Evolutionary conservation across 2,888 invertebrate genomes (phyloP).

Genomic region (Drosophila pegasa): DNA sequence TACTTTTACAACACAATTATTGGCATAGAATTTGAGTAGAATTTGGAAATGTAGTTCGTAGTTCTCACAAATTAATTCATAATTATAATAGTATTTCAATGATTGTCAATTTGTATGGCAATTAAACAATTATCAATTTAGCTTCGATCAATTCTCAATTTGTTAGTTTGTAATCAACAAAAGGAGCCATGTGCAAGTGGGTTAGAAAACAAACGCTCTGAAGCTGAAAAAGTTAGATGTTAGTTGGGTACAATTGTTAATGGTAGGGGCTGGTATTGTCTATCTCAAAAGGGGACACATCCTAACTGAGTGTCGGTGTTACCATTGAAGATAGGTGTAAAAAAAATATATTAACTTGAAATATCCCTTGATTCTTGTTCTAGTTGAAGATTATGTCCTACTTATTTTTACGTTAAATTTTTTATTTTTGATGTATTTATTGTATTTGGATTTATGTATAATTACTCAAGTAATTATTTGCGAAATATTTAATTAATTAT

Average conservation of each 20-base stretch:
- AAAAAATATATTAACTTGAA: no score
- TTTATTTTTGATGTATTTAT: not conserved
- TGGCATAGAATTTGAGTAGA: conserved; percentile 10
- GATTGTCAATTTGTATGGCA: conserved; percentile 7
- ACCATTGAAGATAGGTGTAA: no score
- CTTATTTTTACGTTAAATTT: not conserved
- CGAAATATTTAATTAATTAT: no score
- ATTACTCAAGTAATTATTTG: not conserved
- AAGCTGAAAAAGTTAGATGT: conserved; percentile 1
- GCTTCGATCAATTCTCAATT: conserved; percentile 24
- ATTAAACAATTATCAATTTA: conserved; percentile 7
- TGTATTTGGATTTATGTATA: no score
- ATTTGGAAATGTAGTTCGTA: conserved; percentile 12
- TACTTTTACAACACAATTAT: conserved; percentile 66
- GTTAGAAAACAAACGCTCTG: conserved; percentile 9
- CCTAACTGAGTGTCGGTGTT: not conserved
- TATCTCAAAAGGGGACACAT: not conserved
- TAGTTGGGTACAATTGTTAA: not conserved
- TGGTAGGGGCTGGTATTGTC: not conserved
- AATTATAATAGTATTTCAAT: not conserved
- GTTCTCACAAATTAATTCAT: conserved; percentile 1
- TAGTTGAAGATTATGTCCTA: no score
- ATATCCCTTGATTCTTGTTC: no score
- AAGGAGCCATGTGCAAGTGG: conserved; percentile 66
- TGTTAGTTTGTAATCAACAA: conserved; percentile 79